Percentiles rank a stretch among this genome's conserved stretches.
Conservation (phyloP, 2,888 invertebrate genomes). For the Ophion ellenae region DNA sequence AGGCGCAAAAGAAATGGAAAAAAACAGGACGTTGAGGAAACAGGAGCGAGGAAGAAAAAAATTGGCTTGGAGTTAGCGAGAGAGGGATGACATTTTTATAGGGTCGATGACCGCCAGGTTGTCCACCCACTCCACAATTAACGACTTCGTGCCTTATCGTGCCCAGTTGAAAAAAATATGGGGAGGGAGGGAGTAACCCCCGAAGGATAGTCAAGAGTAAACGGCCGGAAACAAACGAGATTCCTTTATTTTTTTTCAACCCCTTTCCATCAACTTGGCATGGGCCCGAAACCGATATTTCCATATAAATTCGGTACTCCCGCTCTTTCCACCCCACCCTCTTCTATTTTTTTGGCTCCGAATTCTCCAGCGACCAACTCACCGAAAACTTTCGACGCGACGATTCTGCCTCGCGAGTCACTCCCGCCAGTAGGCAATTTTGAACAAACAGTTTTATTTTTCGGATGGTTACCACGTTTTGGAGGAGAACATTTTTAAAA, state of each 20-base stretch:
- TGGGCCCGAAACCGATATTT: constrained; percentile 52
- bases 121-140: constrained; percentile 66
- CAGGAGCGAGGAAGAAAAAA: constrained; percentile 13
- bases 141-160: constrained; percentile 72
- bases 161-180: constrained; percentile 25
- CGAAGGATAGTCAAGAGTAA: constrained; percentile 28
- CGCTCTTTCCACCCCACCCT: neutral
- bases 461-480: neutral
- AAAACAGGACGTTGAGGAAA: neutral
- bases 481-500: too few relatives aligned
- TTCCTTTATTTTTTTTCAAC: constrained; percentile 26
- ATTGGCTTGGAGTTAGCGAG: constrained; percentile 17
- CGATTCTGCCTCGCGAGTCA: constrained; percentile 4
- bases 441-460: constrained; percentile 31
- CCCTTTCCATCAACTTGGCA: constrained; percentile 39
- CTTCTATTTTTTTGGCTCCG: constrained; percentile 45
- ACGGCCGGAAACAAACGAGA: constrained; percentile 53
- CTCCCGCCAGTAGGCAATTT: constrained; percentile 3
- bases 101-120: constrained; percentile 50
- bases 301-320: constrained; percentile 29
- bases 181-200: neutral
- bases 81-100: constrained; percentile 65
- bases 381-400: constrained; percentile 29
- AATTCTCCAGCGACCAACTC: constrained; percentile 29
- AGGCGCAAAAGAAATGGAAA: neutral